Base-by-base conservation (phyloP, 1,140 invertebrate species). In the Gonatopus flavifemur region DNA sequence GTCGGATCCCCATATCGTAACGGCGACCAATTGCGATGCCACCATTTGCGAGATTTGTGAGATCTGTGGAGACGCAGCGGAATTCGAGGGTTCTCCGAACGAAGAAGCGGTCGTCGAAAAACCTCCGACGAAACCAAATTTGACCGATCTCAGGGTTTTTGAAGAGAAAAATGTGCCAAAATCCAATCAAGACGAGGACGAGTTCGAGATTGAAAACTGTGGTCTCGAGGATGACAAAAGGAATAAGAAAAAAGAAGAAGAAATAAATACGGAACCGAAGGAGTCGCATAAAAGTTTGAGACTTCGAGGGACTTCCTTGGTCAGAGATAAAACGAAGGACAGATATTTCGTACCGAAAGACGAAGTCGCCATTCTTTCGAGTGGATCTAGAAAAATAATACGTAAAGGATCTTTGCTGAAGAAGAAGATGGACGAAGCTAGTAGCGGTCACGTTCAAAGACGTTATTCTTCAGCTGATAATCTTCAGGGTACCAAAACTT, bases 401-500 rank as follows among this genome's bases (percentile, higher is more conserved):
- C 58, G 76, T 1, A 74, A 70, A 8, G 67, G 72, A 0, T 78
- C 76, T 0, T 52, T 71, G 13, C 44, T 65, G 0, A 67, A 51
- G 10, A 68, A 61, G 20, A 44, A 49, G 7, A 7, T 38, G n/a
- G 2, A 47, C 9, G 21, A 62, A 19, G 25, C 55, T 30, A 13
- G 38, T 0, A 35, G n/a, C 7, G 50, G 49, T 20, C 49, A 19
- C 5, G 32, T 43, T 3, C 68, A 61, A 19, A 41, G 74, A 28
- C 49, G 69, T 2, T 78, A 72, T 15, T 74, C 73, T 0, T 76
- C 74, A 0, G 76, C 69, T 3, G 76, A 78, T 22, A 77, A 75
- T 60, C 61, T 78, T 15, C 71, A 69, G 18, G 49, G 64, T 13
- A 55, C 62, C 0, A 68, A 59, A 30, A 46, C 55, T 16, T 63